Percentiles rank a stretch among this genome's conserved stretches.
These are phyloP conservation scores for Drosophila sordidapex DNA, from an alignment of 2,888 invertebrate species.

Conservation along the genomic window DNA sequence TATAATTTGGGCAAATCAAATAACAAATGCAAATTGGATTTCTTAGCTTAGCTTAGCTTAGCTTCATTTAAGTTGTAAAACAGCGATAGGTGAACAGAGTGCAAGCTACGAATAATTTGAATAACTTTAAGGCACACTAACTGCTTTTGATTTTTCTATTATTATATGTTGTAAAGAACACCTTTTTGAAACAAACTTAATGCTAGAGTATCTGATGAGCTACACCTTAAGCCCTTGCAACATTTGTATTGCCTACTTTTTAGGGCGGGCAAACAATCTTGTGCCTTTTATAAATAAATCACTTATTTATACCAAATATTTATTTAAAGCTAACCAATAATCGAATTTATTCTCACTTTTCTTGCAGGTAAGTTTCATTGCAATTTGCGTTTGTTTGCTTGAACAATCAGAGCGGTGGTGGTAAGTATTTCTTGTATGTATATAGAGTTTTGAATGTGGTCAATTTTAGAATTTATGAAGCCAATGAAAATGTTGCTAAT, in stretches of 20 bases:
- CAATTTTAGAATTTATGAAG: constrained; percentile 58
- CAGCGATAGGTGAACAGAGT: not conserved
- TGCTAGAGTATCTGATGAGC: no score
- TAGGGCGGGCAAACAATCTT: not conserved
- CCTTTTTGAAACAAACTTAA: not conserved
- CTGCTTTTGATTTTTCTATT: not conserved
- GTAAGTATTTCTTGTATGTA: constrained; percentile 61
- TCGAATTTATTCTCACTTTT: constrained; percentile 25
- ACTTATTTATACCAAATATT: constrained; percentile 22
- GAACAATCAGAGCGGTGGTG: constrained; percentile 9
- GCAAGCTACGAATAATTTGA: not conserved
- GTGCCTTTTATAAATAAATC: constrained; percentile 28
- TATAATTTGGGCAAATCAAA: constrained; percentile 45
- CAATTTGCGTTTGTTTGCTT: constrained; percentile 24
- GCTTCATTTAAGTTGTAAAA: not conserved
- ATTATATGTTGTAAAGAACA: not conserved
- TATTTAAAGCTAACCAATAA: constrained; percentile 30
- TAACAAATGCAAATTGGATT: constrained; percentile 44
- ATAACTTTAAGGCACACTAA: not conserved
- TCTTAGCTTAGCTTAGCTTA: not conserved
- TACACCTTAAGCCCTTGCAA: not conserved
- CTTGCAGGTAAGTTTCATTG: constrained; percentile 67
- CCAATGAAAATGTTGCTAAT: constrained; percentile 72
- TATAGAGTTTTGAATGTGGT: constrained; percentile 12
- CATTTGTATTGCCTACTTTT: constrained; percentile 30